Evolutionary conservation across 2,888 invertebrate genomes (phyloP).

Genomic region (Melikaiella ostensackeni): DNA sequence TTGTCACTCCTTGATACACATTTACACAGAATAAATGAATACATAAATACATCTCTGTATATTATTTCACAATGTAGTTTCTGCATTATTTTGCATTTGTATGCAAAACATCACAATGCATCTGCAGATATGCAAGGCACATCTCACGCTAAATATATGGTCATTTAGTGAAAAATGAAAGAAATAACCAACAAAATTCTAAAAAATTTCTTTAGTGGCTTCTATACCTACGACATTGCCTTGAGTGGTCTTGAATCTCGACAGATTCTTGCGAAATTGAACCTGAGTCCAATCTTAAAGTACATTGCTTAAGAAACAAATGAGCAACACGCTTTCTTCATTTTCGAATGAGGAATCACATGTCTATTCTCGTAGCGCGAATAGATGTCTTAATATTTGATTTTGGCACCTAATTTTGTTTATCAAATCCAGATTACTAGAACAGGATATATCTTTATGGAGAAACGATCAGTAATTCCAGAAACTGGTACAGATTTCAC

Average conservation of each 20-base stretch:
- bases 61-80: neutral
- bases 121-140: neutral
- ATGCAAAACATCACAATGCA: neutral
- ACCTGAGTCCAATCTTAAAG: constrained; percentile 31
- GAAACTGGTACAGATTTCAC: neutral
- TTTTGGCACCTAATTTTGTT: constrained; percentile 9
- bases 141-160: no score
- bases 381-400: constrained; percentile 21
- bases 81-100: neutral
- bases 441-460: neutral
- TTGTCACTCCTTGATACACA: neutral
- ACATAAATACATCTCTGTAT: neutral
- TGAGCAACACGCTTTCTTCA: constrained; percentile 35
- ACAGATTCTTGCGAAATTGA: constrained; percentile 31
- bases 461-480: neutral
- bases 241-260: constrained; percentile 37
- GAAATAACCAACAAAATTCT: neutral
- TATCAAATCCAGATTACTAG: neutral
- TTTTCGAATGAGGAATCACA: constrained; percentile 11
- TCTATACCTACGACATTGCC: constrained; percentile 9
- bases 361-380: neutral
- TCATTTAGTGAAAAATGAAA: no score
- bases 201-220: neutral
- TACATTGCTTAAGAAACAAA: constrained; percentile 37
- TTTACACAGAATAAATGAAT: neutral